Percentiles rank a stretch among this genome's conserved stretches.
phyloP scores from a whole-genome alignment of 2,797 vertebrate genomes.

The Sciaenops ocellatus region DNA sequence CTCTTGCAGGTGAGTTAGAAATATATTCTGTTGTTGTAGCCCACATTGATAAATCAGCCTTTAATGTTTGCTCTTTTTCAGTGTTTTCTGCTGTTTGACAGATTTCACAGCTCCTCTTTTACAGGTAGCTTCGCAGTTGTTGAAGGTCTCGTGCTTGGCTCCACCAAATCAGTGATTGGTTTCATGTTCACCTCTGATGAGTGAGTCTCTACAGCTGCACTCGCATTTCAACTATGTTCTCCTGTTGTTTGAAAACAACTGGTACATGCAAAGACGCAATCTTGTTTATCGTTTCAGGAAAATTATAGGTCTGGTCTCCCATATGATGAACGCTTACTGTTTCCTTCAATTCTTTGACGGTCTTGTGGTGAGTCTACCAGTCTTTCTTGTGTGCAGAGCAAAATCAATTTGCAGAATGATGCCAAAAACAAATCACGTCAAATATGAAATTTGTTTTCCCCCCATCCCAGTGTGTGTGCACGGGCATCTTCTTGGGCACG shows the following conservation, averaged over 20 bases:
- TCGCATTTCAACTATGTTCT: background rate
- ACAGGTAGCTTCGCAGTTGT: slow-evolving; percentile 75
- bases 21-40: background rate
- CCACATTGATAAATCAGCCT: background rate
- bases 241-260: background rate
- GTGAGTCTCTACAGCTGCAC: slow-evolving; percentile 82
- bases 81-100: background rate
- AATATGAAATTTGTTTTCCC: slow-evolving; percentile 1
- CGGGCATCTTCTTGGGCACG: slow-evolving; percentile 90
- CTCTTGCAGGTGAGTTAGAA: slow-evolving; percentile 84
- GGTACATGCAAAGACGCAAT: background rate
- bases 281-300: slow-evolving; percentile 77
- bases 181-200: slow-evolving; percentile 88
- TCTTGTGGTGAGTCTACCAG: slow-evolving; percentile 80
- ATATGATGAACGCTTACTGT: slow-evolving; percentile 85
- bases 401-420: slow-evolving; percentile 2
- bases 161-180: slow-evolving; percentile 85
- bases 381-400: background rate
- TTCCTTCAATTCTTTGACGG: slow-evolving; percentile 91
- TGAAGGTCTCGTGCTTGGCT: slow-evolving; percentile 75
- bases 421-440: background rate
- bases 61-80: background rate
- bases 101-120: slow-evolving; percentile 26
- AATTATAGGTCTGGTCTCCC: slow-evolving; percentile 87
- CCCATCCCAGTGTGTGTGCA: slow-evolving; percentile 85